A percentile compares a stretch with the other conserved stretches of the same genome.
Evolutionary conservation across 1,140 invertebrate genomes (phyloP).

Genomic region (Megalonaias nervosa): DNA sequence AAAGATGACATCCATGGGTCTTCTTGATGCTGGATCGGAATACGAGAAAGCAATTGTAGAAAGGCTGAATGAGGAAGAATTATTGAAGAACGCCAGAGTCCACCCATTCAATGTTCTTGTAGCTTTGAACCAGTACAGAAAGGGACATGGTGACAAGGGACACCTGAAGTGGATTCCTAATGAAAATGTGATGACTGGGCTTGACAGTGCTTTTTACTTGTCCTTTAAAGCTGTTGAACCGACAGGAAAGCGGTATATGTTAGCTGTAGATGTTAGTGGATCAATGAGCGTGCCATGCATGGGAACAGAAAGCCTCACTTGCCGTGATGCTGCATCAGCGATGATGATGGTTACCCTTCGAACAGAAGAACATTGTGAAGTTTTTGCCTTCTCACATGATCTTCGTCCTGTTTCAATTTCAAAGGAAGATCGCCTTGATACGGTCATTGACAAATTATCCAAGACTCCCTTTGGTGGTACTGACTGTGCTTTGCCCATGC

Average conservation of each 20-base stretch:
- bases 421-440: constrained; percentile 45
- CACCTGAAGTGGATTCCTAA: constrained; percentile 62
- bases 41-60: constrained; percentile 38
- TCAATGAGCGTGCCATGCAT: constrained; percentile 65
- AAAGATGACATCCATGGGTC: constrained; percentile 77
- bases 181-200: constrained; percentile 50
- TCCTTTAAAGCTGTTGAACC: constrained; percentile 51
- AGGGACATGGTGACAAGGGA: constrained; percentile 75
- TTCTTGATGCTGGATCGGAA: constrained; percentile 69
- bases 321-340: constrained; percentile 45
- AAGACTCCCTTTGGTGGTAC: constrained; percentile 67
- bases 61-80: constrained; percentile 59
- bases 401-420: constrained; percentile 42
- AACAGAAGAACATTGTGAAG: constrained; percentile 47
- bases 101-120: no score
- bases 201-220: constrained; percentile 68
- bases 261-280: constrained; percentile 77
- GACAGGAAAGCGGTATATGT: constrained; percentile 73
- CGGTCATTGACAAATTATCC: constrained; percentile 52
- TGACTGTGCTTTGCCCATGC: constrained; percentile 74
- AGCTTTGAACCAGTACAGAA: constrained; percentile 70
- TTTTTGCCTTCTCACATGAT: constrained; percentile 56
- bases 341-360: constrained; percentile 55
- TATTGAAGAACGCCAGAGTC: constrained; percentile 70
- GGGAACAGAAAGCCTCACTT: constrained; percentile 40